phyloP scores from a whole-genome alignment of 2,797 vertebrate species.

The Dendrocincla fuliginosa region DNA sequence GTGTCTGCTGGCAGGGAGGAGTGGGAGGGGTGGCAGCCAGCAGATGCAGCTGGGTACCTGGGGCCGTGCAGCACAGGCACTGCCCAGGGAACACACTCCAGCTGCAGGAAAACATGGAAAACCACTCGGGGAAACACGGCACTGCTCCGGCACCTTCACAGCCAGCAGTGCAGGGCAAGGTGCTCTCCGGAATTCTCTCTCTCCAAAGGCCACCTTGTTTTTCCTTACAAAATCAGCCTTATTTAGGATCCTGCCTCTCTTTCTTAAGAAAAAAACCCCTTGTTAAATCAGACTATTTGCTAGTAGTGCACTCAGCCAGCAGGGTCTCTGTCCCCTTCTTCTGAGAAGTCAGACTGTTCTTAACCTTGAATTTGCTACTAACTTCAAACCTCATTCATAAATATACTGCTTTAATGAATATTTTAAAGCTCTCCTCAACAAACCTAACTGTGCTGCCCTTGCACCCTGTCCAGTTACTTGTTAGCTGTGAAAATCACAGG shows the following conservation, averaged over 20 bases:
- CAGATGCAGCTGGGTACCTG: background rate
- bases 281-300: background rate
- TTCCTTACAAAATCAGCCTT: background rate
- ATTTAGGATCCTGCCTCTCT: background rate
- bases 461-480: background rate
- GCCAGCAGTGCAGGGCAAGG: background rate
- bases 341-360: background rate
- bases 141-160: background rate
- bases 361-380: conserved; percentile 41
- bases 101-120: background rate
- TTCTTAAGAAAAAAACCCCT: background rate
- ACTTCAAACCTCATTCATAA: conserved; percentile 35
- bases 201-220: background rate
- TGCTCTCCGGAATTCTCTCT: background rate
- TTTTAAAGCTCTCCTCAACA: conserved; percentile 25
- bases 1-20: background rate
- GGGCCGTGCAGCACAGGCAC: background rate
- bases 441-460: background rate
- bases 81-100: background rate
- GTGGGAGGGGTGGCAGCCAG: background rate
- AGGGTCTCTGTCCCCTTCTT: background rate
- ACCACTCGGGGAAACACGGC: background rate
- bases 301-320: background rate
- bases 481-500: background rate
- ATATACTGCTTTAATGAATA: conserved; percentile 18